Evolutionary conservation across 2,888 invertebrate genomes (phyloP).

Genomic region (Epinotia nisella): DNA sequence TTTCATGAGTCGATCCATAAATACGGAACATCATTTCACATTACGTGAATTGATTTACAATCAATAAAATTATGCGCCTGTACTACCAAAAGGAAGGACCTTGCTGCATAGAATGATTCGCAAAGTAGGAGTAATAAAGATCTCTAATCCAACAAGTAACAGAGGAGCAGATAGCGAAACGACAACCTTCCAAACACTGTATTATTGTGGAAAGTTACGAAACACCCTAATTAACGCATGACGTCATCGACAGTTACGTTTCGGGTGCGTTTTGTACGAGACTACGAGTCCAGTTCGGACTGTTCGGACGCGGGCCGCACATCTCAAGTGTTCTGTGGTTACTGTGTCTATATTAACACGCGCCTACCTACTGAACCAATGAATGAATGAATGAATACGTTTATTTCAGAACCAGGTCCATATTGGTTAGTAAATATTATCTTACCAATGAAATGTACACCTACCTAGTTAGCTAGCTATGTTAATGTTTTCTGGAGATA

Average conservation of each 20-base stretch:
- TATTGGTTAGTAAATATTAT: too few species aligned
- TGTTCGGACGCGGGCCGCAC: neutral
- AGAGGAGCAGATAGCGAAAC: neutral
- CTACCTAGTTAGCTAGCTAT: too few species aligned
- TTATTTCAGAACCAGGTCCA: too few species aligned
- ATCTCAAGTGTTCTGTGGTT: neutral
- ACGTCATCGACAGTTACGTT: constrained; percentile 25
- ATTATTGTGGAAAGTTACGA: neutral
- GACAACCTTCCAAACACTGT: neutral
- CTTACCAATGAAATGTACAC: too few species aligned
- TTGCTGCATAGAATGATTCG: neutral
- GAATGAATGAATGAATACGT: too few species aligned
- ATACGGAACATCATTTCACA: neutral
- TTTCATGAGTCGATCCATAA: neutral
- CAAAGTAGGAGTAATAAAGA: neutral
- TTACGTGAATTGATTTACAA: too few species aligned
- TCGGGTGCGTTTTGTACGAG: constrained; percentile 11
- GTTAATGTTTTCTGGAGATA: neutral
- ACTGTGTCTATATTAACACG: too few species aligned
- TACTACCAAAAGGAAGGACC: too few species aligned
- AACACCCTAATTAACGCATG: constrained; percentile 26
- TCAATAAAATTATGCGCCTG: too few species aligned
- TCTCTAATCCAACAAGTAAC: neutral
- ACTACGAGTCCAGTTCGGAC: constrained; percentile 4
- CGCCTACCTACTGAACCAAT: neutral